Evolutionary conservation across 2,888 invertebrate species (phyloP).

Genomic region (Crossocerus cetratus): DNA sequence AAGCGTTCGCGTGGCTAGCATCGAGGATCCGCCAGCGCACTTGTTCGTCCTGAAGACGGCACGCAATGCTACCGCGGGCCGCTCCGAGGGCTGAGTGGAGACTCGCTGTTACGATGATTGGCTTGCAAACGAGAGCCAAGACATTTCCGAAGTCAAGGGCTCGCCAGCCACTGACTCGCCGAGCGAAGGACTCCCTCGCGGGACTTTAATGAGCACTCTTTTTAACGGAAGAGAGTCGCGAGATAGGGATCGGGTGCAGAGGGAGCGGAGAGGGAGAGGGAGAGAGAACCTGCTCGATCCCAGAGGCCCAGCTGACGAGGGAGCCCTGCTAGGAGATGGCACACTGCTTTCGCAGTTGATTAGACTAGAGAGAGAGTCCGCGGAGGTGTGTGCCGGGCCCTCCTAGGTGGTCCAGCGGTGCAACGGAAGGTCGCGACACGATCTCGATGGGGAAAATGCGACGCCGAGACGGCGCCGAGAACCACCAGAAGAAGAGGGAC

Average conservation of each 20-base stretch:
- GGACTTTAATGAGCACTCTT: neutral
- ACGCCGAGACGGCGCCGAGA: slow-evolving; percentile 4
- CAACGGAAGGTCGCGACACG: slow-evolving; percentile 25
- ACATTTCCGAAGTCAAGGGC: too few species aligned
- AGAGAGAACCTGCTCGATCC: neutral
- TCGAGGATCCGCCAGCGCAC: slow-evolving; percentile 54
- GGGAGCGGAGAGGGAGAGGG: neutral
- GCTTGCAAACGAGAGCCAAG: slow-evolving; percentile 42
- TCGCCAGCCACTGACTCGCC: neutral
- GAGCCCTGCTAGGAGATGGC: too few species aligned
- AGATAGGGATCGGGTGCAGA: neutral
- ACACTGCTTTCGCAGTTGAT: slow-evolving; percentile 23
- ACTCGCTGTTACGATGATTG: slow-evolving; percentile 24
- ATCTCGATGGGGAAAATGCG: slow-evolving; percentile 16
- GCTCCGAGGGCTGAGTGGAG: slow-evolving; percentile 17
- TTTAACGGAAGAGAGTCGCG: slow-evolving; percentile 43
- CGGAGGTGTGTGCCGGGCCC: slow-evolving; percentile 24
- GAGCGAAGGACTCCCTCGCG: neutral
- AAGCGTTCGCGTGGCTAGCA: slow-evolving; percentile 73
- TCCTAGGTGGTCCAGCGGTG: slow-evolving; percentile 46
- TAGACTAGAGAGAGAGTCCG: slow-evolving; percentile 7
- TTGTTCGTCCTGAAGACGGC: slow-evolving; percentile 30
- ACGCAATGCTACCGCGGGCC: slow-evolving; percentile 56
- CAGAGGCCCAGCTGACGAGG: too few species aligned
- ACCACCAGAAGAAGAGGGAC: neutral